Base-by-base conservation (phyloP, 2,888 invertebrate genomes). In the Tiliacea aurago region DNA sequence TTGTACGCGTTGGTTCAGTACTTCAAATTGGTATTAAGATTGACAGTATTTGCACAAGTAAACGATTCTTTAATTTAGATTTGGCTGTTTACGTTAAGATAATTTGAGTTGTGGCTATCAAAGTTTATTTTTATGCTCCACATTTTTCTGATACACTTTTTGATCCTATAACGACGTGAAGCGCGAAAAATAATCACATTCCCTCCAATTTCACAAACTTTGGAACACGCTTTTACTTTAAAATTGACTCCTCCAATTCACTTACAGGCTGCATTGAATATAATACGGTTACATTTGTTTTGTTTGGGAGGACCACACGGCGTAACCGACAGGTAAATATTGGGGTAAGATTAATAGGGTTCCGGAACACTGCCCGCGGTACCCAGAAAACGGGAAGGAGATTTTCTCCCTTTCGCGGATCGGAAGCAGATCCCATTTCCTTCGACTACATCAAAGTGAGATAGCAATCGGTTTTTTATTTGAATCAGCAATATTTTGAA, bases 351-450 rank as follows among this genome's bases (percentile, higher is more conserved):
- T 91, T 91, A 90, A 92, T 91, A 87, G 88, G 89, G 90, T 92
- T 91, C 89, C 90, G 89, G 87, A 75, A 78, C 83, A 86, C 82
- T 87, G 87, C 87, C 90, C 77, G 84, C 91, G 93, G 95, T 90
- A 92, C 95, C 92, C 95, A 91, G 92, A 93, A 84, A 91, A 89
- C 90, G 93, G 90, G 91, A 92, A 93, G 91, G 90, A 95, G 95
- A 95, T 96, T 95, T 95, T 94, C 85, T 95, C 93, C 92, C 93
- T 94, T 94, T 95, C 93, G 93, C 92, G 91, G 93, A 95, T 96
- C 94, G 95, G 95, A 95, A 95, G 93, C 94, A 93, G 95, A 96
- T 95, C 95, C 95, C 94, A 96, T 96, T 96, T 96, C 96, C 96
- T 94, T 91, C 91, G 95, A 95, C 95, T 95, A 95, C 96, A 96